Conservation (phyloP, 2,888 invertebrate genomes). For the Cephalotes varians region DNA sequence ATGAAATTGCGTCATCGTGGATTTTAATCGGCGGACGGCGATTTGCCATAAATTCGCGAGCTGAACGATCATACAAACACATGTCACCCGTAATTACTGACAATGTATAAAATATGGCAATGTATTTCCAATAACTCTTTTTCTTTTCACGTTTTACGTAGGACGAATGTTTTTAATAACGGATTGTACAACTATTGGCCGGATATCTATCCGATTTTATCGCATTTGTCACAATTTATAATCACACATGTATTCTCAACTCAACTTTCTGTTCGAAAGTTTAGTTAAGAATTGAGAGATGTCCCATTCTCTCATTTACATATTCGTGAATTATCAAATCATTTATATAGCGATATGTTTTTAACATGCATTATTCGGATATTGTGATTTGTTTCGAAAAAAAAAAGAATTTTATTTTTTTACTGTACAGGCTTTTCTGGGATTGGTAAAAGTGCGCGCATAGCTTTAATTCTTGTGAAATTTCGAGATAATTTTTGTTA, state of each 20-base stretch:
- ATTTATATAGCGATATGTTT: not conserved
- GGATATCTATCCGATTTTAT: slow-evolving; percentile 1
- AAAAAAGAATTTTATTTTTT: not conserved
- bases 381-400: not conserved
- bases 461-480: slow-evolving; percentile 31
- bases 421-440: slow-evolving; percentile 1
- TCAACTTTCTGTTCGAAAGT: slow-evolving; percentile 35
- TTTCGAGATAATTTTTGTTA: slow-evolving; percentile 14
- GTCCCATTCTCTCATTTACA: not conserved
- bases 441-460: slow-evolving; percentile 22
- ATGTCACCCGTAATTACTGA: slow-evolving; percentile 3
- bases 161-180: slow-evolving; percentile 11
- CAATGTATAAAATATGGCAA: not conserved
- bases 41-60: slow-evolving; percentile 22
- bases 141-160: not conserved
- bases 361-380: slow-evolving; percentile 1
- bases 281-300: slow-evolving; percentile 31
- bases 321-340: slow-evolving; percentile 16
- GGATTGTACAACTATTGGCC: slow-evolving; percentile 6
- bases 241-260: slow-evolving; percentile 16
- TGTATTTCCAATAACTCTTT: slow-evolving; percentile 1
- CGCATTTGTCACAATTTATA: slow-evolving; percentile 11
- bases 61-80: slow-evolving; percentile 1
- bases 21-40: slow-evolving; percentile 1
- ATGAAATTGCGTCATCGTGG: slow-evolving; percentile 29